phyloP scores from a whole-genome alignment of 2,888 invertebrate species.

The Andrena fulva region DNA sequence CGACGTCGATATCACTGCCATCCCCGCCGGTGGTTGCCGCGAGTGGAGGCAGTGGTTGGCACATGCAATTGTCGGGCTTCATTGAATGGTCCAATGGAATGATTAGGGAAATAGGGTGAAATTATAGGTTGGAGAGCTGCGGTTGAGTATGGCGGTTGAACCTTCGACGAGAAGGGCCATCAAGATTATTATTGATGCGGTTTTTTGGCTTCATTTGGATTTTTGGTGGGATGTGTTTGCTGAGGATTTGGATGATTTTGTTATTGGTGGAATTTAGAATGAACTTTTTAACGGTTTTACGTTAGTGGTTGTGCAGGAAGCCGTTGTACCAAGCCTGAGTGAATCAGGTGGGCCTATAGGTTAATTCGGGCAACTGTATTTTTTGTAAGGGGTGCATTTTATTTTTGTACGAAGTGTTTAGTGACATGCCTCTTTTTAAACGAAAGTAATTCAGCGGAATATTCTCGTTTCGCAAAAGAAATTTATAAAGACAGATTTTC shows the following conservation, averaged over 20 bases:
- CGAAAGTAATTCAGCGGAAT: no score
- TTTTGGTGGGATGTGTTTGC: background rate
- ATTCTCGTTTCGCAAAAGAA: no score
- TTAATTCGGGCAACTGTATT: no score
- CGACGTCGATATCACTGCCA: conserved; percentile 20
- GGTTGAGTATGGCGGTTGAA: background rate
- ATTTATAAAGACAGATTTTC: no score
- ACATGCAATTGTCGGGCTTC: background rate
- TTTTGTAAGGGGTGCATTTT: no score
- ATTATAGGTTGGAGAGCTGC: background rate
- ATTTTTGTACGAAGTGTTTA: no score
- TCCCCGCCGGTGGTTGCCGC: background rate
- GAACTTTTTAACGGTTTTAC: no score
- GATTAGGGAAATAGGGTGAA: conserved; percentile 11
- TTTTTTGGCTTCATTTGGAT: background rate
- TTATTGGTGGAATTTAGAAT: no score
- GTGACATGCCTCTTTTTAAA: no score
- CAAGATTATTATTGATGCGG: background rate
- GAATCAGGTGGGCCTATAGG: no score
- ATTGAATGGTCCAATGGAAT: conserved; percentile 9
- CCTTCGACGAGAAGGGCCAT: background rate
- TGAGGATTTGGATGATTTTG: background rate
- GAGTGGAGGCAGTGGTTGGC: background rate
- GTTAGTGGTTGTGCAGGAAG: no score
- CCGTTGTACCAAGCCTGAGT: no score